Evolutionary conservation across 2,888 invertebrate genomes (phyloP).

Genomic region (Agonopterix arenella): DNA sequence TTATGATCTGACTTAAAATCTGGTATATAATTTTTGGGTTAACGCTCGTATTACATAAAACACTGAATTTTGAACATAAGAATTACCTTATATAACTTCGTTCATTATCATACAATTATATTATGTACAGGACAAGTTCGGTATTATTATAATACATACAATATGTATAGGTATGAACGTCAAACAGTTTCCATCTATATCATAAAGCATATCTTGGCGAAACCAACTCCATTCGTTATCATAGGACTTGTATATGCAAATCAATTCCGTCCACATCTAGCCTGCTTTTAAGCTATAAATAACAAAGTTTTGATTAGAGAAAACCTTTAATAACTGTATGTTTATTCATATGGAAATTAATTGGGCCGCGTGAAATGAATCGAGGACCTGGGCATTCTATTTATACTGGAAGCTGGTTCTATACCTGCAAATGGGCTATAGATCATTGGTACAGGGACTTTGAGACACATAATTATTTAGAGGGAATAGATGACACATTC

Average conservation of each 20-base stretch:
- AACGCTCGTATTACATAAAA: no score
- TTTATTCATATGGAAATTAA: slow-evolving; percentile 67
- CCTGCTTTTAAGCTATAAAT: slow-evolving; percentile 45
- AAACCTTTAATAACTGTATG: slow-evolving; percentile 41
- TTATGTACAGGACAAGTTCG: no score
- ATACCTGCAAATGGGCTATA: no score
- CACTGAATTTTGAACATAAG: no score
- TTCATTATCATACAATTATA: no score
- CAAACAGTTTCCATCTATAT: neutral
- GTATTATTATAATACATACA: no score
- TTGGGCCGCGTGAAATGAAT: slow-evolving; percentile 25
- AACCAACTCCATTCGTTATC: slow-evolving; percentile 44
- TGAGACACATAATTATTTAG: no score
- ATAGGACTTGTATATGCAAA: slow-evolving; percentile 53
- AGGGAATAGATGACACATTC: no score
- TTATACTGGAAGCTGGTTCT: neutral
- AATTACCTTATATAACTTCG: no score
- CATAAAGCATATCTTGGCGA: slow-evolving; percentile 28
- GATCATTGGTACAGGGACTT: no score
- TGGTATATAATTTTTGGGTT: no score
- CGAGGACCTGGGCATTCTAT: neutral
- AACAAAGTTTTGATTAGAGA: slow-evolving; percentile 69
- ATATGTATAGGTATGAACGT: neutral
- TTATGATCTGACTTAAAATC: no score
- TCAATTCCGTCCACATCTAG: slow-evolving; percentile 34